Conservation (phyloP, 1,140 invertebrate species). For the Atta cephalotes region DNA sequence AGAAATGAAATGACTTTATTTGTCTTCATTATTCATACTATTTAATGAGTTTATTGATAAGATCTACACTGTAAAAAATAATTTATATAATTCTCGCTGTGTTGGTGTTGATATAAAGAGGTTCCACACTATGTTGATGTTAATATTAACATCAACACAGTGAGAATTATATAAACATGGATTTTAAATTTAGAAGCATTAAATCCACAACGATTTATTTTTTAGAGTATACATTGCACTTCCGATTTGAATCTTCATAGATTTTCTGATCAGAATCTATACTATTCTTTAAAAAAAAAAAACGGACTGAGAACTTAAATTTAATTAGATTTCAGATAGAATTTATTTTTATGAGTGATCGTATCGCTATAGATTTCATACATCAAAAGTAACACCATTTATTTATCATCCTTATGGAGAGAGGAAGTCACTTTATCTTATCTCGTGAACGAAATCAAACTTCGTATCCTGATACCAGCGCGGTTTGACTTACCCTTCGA, state of each 20-base stretch:
- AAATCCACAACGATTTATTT: no score
- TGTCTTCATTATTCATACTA: no score
- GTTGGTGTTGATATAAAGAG: no score
- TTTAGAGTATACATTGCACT: neutral
- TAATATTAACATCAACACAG: no score
- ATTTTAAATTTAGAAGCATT: no score
- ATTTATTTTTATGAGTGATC: no score
- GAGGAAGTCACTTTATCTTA: constrained; percentile 41
- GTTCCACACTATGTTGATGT: no score
- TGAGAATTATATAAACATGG: no score
- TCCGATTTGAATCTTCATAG: neutral
- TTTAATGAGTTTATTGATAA: no score
- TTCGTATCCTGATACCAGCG: constrained; percentile 8
- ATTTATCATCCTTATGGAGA: constrained; percentile 29
- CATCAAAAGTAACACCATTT: neutral
- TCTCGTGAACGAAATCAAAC: constrained; percentile 49
- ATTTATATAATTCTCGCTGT: no score
- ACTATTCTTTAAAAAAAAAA: neutral
- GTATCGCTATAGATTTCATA: constrained; percentile 5
- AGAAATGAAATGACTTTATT: no score
- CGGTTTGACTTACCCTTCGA: constrained; percentile 12
- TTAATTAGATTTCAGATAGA: neutral
- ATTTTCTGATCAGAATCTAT: neutral
- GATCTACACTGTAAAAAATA: no score
- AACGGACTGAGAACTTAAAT: neutral